Base-by-base conservation (phyloP, 1,140 invertebrate species). In the Bombus superbus region DNA sequence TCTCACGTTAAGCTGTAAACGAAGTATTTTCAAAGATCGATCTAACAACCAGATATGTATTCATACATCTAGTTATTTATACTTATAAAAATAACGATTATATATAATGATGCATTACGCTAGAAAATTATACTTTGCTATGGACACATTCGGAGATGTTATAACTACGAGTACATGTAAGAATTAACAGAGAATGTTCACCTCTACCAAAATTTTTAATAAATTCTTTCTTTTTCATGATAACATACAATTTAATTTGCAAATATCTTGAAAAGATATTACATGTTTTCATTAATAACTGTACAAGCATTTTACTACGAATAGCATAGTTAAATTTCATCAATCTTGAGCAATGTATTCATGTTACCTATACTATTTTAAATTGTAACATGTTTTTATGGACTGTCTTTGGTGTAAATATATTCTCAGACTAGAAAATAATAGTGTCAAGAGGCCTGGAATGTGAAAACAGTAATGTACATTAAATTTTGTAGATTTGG, bases 331-430 rank as follows among this genome's bases (percentile, higher is more conserved):
- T 71, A 59, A 84, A 84, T 85, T 62, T 59, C 38, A 69, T 80
- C 76, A 73, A 79, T 73, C 76, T 85, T 85, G 83, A 85, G 83
- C 83, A 85, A 85, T 85, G 53, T 53, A 72, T 85, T 73, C 38
- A 72, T 79, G 53, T 85, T 80, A 85, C 42, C 28, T 85, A 85
- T 72, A 80, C 40, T 85, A 85, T 62, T 80, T 85, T 72, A 72
- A 80, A 62, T 72, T 47, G 38, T 73, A 85, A 85, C 53, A 72
- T 53, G 76, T 32, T 40, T 79, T 85, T 35, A 47, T 40, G 32
- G 62, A 80, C 76, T 80, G 83, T 85, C 83, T 85, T 85, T 85
- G 83, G 83, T 53, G 76, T 80, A 85, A 28, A 44, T 44, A 72
- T 32, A 25, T 80, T 85, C 28, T 80, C 53, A 40, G 83, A 85